Percentiles rank a stretch among this genome's conserved stretches.
Evolutionary conservation across 2,888 invertebrate species (phyloP).

Genomic region (Asteroscopus sphinx): DNA sequence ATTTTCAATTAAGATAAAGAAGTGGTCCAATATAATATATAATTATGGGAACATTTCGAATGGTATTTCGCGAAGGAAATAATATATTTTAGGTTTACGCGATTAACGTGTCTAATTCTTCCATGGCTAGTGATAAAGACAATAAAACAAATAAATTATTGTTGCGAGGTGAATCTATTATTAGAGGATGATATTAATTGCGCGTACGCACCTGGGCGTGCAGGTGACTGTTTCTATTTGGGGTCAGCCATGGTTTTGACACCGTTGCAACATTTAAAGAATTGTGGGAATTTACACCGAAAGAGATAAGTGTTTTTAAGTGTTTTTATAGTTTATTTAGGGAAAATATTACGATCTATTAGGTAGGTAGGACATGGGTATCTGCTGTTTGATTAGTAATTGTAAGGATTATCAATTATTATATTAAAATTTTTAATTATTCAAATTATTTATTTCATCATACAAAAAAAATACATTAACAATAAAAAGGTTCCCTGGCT

Average conservation of each 20-base stretch:
- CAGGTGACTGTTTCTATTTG: conserved; percentile 85
- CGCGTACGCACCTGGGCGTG: conserved; percentile 83
- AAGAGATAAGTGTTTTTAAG: conserved; percentile 21
- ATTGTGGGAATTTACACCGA: conserved; percentile 74
- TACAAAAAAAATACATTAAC: no score
- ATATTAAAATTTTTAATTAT: no score
- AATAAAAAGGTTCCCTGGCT: no score
- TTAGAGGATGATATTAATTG: conserved; percentile 85
- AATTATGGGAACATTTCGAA: conserved; percentile 62
- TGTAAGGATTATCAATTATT: no score
- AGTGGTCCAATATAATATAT: conserved; percentile 67
- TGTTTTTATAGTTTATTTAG: conserved; percentile 7
- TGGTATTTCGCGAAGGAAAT: conserved; percentile 72
- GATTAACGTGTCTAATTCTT: conserved; percentile 65
- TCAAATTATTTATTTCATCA: no score
- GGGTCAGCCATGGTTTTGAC: conserved; percentile 83
- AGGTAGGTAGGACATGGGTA: no score
- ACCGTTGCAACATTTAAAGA: conserved; percentile 67
- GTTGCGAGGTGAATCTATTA: conserved; percentile 75
- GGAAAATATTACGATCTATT: background rate
- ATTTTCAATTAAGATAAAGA: conserved; percentile 82
- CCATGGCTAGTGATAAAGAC: conserved; percentile 67
- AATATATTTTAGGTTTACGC: conserved; percentile 67
- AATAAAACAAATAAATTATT: conserved; percentile 80
- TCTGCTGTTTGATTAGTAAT: no score